phyloP scores from a whole-genome alignment of 2,113 vertebrate species.

The Cryptomyrus ogoouensis region DNA sequence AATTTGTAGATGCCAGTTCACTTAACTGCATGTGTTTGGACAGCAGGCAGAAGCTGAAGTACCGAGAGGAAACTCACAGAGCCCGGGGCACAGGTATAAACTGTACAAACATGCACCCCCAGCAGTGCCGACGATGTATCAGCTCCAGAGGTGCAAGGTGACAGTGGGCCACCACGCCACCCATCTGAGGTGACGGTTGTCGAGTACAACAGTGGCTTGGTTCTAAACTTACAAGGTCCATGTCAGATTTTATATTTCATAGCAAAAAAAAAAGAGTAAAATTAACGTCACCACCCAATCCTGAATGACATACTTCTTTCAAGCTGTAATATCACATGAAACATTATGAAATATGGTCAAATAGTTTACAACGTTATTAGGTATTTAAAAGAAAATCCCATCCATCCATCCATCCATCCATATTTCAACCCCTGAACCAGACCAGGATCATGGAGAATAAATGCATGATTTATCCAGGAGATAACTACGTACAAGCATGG shows the following conservation, averaged over 20 bases:
- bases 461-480: conserved; percentile 26
- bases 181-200: not conserved
- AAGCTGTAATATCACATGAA: not conserved
- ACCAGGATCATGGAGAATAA: not conserved
- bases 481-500: conserved; percentile 35
- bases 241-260: not conserved
- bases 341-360: not conserved
- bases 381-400: not conserved
- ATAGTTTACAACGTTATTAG: not conserved
- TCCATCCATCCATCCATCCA: not conserved
- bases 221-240: not conserved
- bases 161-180: not conserved
- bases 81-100: not conserved
- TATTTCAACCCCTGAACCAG: conserved; percentile 1
- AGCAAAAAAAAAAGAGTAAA: not conserved
- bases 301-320: not conserved
- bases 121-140: not conserved
- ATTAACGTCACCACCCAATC: not conserved
- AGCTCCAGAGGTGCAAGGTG: not conserved
- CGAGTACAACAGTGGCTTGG: not conserved
- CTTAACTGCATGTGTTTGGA: not conserved
- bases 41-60: not conserved
- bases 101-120: not conserved
- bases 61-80: not conserved
- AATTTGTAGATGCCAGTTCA: not conserved